Percentiles rank a stretch among this genome's conserved stretches.
Conservation (phyloP, 2,797 vertebrate species). For the Paramormyrops hopkinsi region DNA sequence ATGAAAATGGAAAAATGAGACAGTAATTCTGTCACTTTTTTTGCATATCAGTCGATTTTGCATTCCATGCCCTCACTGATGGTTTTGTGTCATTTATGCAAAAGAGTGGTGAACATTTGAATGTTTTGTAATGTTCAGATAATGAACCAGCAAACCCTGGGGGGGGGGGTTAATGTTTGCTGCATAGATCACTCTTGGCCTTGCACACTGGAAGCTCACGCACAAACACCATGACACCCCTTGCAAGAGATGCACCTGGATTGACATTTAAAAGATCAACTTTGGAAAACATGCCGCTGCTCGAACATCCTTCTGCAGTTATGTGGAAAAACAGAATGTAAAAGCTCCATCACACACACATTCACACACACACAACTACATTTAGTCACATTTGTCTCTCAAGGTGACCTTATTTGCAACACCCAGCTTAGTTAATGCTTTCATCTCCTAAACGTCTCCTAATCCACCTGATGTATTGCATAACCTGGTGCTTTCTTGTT, state of each 20-base stretch:
- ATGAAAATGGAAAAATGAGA: neutral
- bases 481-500: neutral
- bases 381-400: neutral
- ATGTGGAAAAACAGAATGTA: neutral
- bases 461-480: neutral
- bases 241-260: neutral
- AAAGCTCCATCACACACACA: neutral
- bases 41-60: neutral
- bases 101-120: neutral
- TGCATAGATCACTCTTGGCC: neutral
- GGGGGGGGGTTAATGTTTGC: neutral
- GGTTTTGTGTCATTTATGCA: neutral
- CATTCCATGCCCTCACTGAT: neutral
- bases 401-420: neutral
- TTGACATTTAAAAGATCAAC: neutral
- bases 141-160: neutral
- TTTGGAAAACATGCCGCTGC: neutral
- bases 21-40: neutral
- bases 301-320: neutral
- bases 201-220: neutral
- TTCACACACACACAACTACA: neutral
- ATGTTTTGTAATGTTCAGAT: neutral
- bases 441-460: neutral
- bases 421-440: neutral
- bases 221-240: neutral